A percentile compares a stretch with the other conserved stretches of the same genome.
phyloP scores from a whole-genome alignment of 2,113 vertebrate genomes.

The Oryctolagus cuniculus region DNA sequence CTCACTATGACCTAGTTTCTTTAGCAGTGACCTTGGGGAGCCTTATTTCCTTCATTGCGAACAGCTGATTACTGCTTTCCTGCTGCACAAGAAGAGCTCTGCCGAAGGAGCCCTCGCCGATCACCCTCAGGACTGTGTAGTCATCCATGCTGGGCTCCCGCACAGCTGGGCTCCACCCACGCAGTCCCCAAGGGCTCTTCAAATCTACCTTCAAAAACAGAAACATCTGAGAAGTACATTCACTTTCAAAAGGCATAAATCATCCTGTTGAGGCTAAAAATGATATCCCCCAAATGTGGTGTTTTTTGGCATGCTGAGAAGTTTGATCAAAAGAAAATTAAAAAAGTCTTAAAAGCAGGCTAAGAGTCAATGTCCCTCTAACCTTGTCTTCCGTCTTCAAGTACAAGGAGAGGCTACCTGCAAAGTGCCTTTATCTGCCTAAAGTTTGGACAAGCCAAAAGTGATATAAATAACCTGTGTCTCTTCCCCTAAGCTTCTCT shows the following conservation, averaged over 20 bases:
- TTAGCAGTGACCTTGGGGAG: conserved; percentile 91
- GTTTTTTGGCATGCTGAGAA: too few relatives aligned
- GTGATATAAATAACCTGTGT: too few relatives aligned
- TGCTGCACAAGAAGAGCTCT: conserved; percentile 90
- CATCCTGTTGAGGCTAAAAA: not conserved
- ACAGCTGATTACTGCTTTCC: conserved; percentile 83
- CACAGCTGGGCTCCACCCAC: not conserved
- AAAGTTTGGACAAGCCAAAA: too few relatives aligned
- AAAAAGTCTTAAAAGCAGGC: too few relatives aligned
- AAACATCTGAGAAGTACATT: not conserved
- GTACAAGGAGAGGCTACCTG: too few relatives aligned
- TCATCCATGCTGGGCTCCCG: conserved; percentile 88
- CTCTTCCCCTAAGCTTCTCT: too few relatives aligned
- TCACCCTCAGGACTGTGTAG: conserved; percentile 88
- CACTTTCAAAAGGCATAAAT: conserved; percentile 13
- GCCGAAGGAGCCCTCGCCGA: conserved; percentile 95
- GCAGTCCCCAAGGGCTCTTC: not conserved
- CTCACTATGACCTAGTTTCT: not conserved
- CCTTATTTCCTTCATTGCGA: conserved; percentile 94
- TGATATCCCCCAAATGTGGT: too few relatives aligned
- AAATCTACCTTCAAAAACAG: conserved; percentile 46
- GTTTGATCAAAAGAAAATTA: too few relatives aligned
- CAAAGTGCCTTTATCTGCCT: too few relatives aligned
- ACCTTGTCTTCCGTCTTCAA: too few relatives aligned
- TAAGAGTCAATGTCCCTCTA: too few relatives aligned